phyloP scores from a whole-genome alignment of 1,140 invertebrate genomes.

The Camponotus floridanus region DNA sequence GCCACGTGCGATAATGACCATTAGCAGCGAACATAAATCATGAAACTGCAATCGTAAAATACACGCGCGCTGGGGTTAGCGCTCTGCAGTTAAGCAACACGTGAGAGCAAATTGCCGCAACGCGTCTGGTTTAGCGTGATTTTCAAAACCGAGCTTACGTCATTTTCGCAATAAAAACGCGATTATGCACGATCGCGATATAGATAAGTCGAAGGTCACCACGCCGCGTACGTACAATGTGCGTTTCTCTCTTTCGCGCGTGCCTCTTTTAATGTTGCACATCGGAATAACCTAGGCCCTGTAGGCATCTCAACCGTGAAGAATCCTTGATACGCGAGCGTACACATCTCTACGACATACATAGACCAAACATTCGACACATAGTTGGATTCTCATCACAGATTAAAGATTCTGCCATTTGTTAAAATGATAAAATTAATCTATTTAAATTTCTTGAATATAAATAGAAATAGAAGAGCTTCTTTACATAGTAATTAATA shows the following conservation, averaged over 20 bases:
- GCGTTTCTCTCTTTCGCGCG: conserved; percentile 5
- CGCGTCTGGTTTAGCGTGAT: conserved; percentile 46
- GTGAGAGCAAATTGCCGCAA: conserved; percentile 38
- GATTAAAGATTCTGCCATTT: not conserved
- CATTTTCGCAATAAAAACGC: conserved; percentile 39
- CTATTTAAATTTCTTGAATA: too few species aligned
- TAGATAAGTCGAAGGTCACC: conserved; percentile 51
- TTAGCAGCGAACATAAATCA: conserved; percentile 42
- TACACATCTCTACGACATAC: conserved; percentile 21
- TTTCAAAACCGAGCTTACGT: conserved; percentile 52
- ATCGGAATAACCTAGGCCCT: conserved; percentile 60
- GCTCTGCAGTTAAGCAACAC: conserved; percentile 34
- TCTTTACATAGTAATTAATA: too few species aligned
- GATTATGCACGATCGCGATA: conserved; percentile 46
- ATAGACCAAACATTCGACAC: not conserved
- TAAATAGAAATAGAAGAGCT: too few species aligned
- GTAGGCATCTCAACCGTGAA: conserved; percentile 58
- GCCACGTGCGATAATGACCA: conserved; percentile 29
- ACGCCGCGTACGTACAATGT: not conserved
- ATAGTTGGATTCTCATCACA: not conserved
- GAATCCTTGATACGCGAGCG: conserved; percentile 42
- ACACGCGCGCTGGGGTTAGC: conserved; percentile 43
- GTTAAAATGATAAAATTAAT: too few species aligned
- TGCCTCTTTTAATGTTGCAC: conserved; percentile 52
- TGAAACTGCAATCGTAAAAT: conserved; percentile 37